phyloP scores from a whole-genome alignment of 1,140 invertebrate species.

The Caenorhabditis latens region DNA sequence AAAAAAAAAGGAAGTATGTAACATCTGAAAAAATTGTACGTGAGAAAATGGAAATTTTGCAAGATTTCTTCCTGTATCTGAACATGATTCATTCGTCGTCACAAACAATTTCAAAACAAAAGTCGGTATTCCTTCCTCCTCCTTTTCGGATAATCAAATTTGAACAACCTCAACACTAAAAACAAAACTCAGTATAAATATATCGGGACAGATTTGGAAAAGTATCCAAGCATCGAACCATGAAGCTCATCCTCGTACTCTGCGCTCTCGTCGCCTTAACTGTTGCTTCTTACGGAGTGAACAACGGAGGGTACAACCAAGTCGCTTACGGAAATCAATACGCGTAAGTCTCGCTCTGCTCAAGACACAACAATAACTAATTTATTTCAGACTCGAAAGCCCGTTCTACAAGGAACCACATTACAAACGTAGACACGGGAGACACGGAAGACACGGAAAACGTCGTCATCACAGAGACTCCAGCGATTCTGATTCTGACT shows the following conservation, averaged over 20 bases:
- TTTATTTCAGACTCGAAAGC: neutral
- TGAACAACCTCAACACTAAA: neutral
- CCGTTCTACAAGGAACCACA: neutral
- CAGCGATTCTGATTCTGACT: neutral
- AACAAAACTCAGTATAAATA: conserved; percentile 23
- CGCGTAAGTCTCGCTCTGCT: neutral
- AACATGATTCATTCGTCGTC: neutral
- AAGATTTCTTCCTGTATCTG: neutral
- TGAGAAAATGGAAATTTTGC: neutral
- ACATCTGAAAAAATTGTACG: neutral
- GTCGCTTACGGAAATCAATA: neutral
- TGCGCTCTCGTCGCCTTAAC: neutral
- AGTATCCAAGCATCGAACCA: conserved; percentile 1
- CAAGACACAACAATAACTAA: no score
- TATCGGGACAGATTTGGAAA: neutral
- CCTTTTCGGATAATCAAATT: neutral
- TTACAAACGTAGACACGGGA: neutral
- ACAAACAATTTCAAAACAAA: neutral
- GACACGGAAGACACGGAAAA: conserved; percentile 13
- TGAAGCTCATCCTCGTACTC: conserved; percentile 25
- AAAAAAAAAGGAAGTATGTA: no score
- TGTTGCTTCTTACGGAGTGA: neutral
- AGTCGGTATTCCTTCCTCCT: neutral
- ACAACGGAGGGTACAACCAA: neutral
- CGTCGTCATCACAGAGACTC: neutral